Evolutionary conservation across 2,888 invertebrate genomes (phyloP), one percentile per base, ranked within the genome.

Genomic region (Meiosimyza platycephala): DNA sequence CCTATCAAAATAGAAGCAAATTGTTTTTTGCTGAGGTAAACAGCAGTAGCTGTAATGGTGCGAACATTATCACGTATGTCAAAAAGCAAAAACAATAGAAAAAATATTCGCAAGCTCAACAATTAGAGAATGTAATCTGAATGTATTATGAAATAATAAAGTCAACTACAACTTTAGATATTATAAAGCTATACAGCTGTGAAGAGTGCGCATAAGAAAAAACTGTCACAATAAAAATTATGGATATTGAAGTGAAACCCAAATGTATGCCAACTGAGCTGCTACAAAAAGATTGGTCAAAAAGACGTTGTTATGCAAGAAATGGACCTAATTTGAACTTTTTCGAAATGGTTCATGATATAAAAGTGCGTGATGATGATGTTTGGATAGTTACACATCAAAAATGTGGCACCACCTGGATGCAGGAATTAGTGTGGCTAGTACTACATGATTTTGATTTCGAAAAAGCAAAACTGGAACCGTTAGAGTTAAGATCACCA

Each of bases 351-450:
- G 82, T 85, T 0, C 76, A 82, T 16, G 81, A 84, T 7, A 85
- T 86, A 48, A 82, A 85, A 70, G 84, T 85, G 22, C 82, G 84
- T 1, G 80, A 81, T 18, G 83, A 83, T 51, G 86, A 86, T 78
- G 82, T 85, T 22, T 86, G 84, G 83, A 83, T 86, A 60, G 80
- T 85, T 1, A 85, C 86, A 5, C 78, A 84, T 71, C 82, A 84
- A 0, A 86, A 87, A 67, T 84, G 85, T 72, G 86, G 87, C 65
- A 86, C 87, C 63, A 86, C 86, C 63, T 86, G 86, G 86, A 80
- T 83, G 68, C 86, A 86, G 72, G 86, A 87, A 78, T 81, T 86
- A 77, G 78, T 84, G 18, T 87, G 86, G 85, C 77, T 86, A 68
- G 78, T 86, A 55, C 16, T 84, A 64, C 84, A 86, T 55, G 69